A percentile compares a stretch with the other conserved stretches of the same genome.
phyloP scores from a whole-genome alignment of 1,140 invertebrate genomes.

The Hormaphis cornu region DNA sequence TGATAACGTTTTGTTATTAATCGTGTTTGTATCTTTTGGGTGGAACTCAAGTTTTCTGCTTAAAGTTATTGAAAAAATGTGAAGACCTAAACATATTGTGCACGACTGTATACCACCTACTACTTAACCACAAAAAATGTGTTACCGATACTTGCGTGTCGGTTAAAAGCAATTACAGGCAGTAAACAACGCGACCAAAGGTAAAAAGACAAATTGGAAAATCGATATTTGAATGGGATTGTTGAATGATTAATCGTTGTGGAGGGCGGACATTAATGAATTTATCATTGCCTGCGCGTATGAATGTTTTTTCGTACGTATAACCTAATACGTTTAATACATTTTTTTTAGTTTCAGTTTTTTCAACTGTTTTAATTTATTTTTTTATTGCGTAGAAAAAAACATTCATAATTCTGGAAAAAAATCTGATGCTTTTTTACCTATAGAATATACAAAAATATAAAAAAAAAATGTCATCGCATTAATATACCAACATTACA shows the following conservation, averaged over 20 bases:
- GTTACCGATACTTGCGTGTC: not conserved
- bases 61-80: no score
- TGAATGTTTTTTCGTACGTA: not conserved
- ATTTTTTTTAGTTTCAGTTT: not conserved
- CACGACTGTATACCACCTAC: no score
- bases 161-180: constrained; percentile 2
- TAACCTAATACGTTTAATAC: not conserved
- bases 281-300: constrained; percentile 14
- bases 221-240: not conserved
- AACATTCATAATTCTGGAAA: no score
- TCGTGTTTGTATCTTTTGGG: no score
- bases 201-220: constrained; percentile 27
- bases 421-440: no score
- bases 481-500: no score
- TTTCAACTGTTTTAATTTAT: not conserved
- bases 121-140: no score
- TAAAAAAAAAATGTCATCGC: no score
- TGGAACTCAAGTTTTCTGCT: no score
- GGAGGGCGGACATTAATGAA: constrained; percentile 6
- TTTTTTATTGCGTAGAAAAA: not conserved
- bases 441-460: no score
- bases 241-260: constrained; percentile 12
- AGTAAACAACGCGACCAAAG: not conserved
- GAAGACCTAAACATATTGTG: no score
- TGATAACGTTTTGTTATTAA: no score